These are phyloP conservation scores for Papilio demoleus DNA, from an alignment of 2,888 invertebrate species.

Conservation along the genomic window DNA sequence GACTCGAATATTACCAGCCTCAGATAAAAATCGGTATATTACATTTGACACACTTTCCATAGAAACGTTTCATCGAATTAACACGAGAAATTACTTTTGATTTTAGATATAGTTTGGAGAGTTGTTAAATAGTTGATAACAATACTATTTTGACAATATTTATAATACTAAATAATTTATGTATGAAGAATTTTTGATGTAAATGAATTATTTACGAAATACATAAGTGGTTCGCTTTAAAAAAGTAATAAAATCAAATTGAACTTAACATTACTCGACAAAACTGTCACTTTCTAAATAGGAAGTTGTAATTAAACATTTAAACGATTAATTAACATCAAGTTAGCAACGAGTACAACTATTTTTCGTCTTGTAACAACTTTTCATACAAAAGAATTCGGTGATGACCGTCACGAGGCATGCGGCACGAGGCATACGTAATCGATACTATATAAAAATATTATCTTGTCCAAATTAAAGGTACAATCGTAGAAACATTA, in stretches of 20 bases:
- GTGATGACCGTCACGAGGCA: neutral
- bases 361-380: neutral
- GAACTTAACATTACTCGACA: neutral
- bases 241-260: neutral
- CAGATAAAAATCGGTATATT: slow-evolving; percentile 60
- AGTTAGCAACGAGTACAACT: neutral
- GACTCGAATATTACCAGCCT: slow-evolving; percentile 54
- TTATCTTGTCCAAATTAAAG: neutral
- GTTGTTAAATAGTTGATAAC: neutral
- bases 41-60: slow-evolving; percentile 69
- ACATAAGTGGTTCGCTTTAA: too few species aligned
- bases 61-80: slow-evolving; percentile 56
- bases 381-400: slow-evolving; percentile 11
- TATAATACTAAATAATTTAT: neutral
- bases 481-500: neutral
- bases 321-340: neutral
- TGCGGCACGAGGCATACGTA: neutral
- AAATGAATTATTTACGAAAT: too few species aligned
- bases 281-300: neutral
- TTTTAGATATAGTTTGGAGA: slow-evolving; percentile 3
- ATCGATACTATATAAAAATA: slow-evolving; percentile 14
- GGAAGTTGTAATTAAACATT: slow-evolving; percentile 11
- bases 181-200: neutral
- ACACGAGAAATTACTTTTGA: slow-evolving; percentile 43
- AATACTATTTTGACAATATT: neutral